Conservation (phyloP, 2,113 vertebrate genomes). For the Rhea americana region DNA sequence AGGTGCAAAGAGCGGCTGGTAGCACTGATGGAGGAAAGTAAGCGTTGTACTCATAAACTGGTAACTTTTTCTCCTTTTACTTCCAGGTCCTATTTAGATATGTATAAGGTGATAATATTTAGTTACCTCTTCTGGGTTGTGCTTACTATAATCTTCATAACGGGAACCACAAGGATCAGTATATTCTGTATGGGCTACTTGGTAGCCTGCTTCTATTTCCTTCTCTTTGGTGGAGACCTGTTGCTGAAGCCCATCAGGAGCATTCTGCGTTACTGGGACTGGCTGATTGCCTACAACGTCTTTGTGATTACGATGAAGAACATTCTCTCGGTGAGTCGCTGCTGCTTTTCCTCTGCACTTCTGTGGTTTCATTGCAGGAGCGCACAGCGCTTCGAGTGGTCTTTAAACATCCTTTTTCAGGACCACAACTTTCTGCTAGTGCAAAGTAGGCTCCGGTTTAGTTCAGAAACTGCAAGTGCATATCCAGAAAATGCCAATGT, state of each 20-base stretch:
- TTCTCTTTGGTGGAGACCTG: conserved; percentile 94
- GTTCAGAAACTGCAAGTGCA: not conserved
- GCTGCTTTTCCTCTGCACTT: not conserved
- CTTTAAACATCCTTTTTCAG: conserved; percentile 4
- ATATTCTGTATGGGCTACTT: conserved; percentile 99
- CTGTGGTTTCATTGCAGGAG: not conserved
- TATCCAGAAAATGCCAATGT: not conserved
- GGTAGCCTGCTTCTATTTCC: conserved; percentile 98
- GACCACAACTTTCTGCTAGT: not conserved
- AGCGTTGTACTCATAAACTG: not conserved
- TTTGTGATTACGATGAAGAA: conserved; percentile 99
- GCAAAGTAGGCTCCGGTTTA: not conserved
- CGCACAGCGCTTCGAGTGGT: not conserved
- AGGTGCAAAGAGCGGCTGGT: not conserved
- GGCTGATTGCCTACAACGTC: conserved; percentile 96
- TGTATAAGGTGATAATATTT: conserved; percentile 97
- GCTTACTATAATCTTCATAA: conserved; percentile 98
- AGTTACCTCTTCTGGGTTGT: conserved; percentile 99
- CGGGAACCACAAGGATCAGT: conserved; percentile 96
- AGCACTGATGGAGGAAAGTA: not conserved
- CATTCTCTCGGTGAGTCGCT: conserved; percentile 87
- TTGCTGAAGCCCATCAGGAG: conserved; percentile 94
- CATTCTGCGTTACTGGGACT: conserved; percentile 97
- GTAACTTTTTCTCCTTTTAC: not conserved
- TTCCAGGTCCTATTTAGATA: conserved; percentile 96